These are phyloP conservation scores for Pelodiscus sinensis DNA, from an alignment of 2,113 vertebrate genomes.

Conservation along the genomic window DNA sequence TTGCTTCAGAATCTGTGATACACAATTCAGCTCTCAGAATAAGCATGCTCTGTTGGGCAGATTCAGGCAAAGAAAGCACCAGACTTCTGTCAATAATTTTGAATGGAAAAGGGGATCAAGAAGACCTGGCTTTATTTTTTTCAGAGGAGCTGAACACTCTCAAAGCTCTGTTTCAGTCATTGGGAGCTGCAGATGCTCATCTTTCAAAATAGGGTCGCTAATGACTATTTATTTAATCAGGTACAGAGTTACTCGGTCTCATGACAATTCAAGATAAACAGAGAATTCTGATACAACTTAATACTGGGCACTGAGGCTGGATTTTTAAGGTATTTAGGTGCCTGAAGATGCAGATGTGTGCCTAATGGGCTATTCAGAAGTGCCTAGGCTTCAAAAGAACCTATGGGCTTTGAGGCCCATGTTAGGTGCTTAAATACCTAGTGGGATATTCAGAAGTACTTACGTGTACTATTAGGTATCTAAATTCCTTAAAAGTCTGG, in stretches of 20 bases:
- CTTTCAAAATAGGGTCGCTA: conserved; percentile 47
- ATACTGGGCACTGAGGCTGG: background rate
- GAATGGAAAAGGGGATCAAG: background rate
- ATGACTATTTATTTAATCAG: conserved; percentile 18
- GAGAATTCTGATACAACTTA: background rate
- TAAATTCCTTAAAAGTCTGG: conserved; percentile 35
- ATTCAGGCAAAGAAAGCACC: conserved; percentile 49
- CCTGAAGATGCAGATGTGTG: conserved; percentile 9
- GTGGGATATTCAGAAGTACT: no score
- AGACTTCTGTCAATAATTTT: conserved; percentile 11
- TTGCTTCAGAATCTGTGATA: background rate
- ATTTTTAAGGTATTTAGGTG: background rate
- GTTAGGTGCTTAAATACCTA: conserved; percentile 26
- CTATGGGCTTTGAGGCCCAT: background rate
- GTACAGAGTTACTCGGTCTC: conserved; percentile 48
- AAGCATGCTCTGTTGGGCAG: conserved; percentile 40
- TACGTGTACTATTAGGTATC: background rate
- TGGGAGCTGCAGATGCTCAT: conserved; percentile 33
- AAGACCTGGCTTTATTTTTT: background rate
- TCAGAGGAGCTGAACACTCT: conserved; percentile 44
- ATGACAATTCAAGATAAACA: conserved; percentile 30
- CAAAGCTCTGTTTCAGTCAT: conserved; percentile 39
- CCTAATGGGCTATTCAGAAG: background rate
- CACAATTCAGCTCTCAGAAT: conserved; percentile 32
- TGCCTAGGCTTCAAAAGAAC: background rate